Conservation (phyloP, 2,113 vertebrate species). For the Cyprinodon tularosa region DNA sequence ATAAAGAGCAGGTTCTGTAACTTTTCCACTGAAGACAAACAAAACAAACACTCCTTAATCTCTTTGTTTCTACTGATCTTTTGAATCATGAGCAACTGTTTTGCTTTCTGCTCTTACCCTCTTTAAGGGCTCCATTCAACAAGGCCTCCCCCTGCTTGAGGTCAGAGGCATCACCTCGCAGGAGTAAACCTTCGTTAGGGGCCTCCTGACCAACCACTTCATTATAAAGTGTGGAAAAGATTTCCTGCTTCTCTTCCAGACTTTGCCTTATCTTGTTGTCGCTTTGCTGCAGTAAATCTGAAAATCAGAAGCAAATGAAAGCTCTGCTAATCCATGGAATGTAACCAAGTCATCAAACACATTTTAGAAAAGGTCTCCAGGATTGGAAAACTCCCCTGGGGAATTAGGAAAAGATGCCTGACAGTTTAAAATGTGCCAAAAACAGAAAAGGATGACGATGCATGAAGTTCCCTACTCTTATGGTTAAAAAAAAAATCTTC, state of each 20-base stretch:
- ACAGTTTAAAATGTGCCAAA: too few relatives aligned
- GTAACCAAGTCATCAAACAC: neutral
- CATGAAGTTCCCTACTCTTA: too few relatives aligned
- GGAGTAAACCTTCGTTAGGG: slow-evolving; percentile 63
- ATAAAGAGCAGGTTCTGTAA: slow-evolving; percentile 83
- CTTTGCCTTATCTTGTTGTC: slow-evolving; percentile 83
- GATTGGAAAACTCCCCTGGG: too few relatives aligned
- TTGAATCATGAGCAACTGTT: neutral
- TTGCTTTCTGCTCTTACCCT: slow-evolving; percentile 75
- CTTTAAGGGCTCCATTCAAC: slow-evolving; percentile 80
- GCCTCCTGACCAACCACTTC: slow-evolving; percentile 74
- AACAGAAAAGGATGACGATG: too few relatives aligned
- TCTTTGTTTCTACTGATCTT: slow-evolving; percentile 3
- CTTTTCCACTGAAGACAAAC: slow-evolving; percentile 81
- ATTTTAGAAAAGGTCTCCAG: too few relatives aligned
- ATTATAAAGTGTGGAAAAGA: slow-evolving; percentile 82
- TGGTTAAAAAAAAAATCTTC: neutral
- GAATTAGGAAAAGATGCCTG: too few relatives aligned
- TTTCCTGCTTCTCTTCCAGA: slow-evolving; percentile 87
- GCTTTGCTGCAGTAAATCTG: slow-evolving; percentile 82
- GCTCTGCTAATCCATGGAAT: neutral
- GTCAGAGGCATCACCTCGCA: slow-evolving; percentile 78
- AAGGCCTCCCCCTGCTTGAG: slow-evolving; percentile 84
- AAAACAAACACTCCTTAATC: slow-evolving; percentile 2
- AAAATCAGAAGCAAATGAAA: neutral